phyloP scores from a whole-genome alignment of 2,113 vertebrate genomes.

The Ageneiosus marmoratus region DNA sequence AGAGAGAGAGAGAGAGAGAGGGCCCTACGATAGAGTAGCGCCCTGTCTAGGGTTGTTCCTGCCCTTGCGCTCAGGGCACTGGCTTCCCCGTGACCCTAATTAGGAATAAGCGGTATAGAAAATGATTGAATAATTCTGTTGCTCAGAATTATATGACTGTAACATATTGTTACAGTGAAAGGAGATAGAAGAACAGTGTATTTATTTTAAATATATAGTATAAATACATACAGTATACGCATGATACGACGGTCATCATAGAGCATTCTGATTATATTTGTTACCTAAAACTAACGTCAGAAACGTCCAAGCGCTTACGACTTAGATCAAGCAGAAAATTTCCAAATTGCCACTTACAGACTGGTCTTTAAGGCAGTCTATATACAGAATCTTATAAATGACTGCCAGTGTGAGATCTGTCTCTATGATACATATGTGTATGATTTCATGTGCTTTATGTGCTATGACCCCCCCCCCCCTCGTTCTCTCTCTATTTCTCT shows the following conservation, averaged over 20 bases:
- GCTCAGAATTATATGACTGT: background rate
- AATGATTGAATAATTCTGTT: no score
- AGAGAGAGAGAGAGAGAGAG: no score
- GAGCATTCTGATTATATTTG: background rate
- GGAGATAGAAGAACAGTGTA: background rate
- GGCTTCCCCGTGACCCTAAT: no score
- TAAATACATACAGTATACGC: background rate
- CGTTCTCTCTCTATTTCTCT: constrained; percentile 9
- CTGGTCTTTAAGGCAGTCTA: background rate
- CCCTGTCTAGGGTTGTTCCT: no score
- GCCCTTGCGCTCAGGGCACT: no score
- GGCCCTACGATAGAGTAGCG: no score
- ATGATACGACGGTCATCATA: background rate
- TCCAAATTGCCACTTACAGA: background rate
- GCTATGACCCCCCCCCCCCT: background rate
- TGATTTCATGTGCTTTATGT: constrained; percentile 16
- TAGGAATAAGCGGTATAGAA: no score
- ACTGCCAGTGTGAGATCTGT: background rate
- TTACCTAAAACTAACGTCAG: background rate
- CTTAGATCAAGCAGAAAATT: no score
- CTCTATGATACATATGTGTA: background rate
- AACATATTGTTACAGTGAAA: background rate
- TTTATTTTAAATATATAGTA: background rate
- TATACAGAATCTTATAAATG: constrained; percentile 5
- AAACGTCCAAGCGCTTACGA: no score